Conservation (phyloP, 2,797 vertebrate genomes). For the Buceros bicornis region DNA sequence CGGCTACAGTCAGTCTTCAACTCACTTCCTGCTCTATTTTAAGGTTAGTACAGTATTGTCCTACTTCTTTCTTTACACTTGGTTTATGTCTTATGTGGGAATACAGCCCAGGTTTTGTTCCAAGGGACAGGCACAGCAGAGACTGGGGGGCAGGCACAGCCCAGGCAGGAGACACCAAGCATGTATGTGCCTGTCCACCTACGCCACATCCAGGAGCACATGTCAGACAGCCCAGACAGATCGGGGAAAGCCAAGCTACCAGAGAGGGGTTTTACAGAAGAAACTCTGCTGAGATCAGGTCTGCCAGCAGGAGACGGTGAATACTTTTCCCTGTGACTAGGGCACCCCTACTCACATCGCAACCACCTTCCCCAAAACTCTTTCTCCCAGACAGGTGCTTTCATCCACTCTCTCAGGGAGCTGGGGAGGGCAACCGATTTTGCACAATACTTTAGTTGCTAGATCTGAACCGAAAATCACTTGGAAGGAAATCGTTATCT, state of each 20-base stretch:
- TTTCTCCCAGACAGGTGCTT: background rate
- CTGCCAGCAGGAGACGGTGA: background rate
- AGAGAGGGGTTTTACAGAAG: background rate
- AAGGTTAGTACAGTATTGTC: background rate
- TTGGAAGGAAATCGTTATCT: background rate
- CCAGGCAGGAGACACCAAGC: background rate
- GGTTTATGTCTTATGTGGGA: background rate
- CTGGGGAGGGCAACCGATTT: background rate
- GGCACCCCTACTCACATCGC: background rate
- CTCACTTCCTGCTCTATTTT: background rate
- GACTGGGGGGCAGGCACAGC: background rate
- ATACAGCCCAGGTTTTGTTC: background rate
- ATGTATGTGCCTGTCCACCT: background rate
- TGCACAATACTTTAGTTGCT: background rate
- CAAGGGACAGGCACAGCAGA: background rate
- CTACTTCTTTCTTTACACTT: background rate
- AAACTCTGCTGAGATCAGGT: background rate
- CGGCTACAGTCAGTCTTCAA: background rate
- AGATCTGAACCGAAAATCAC: background rate
- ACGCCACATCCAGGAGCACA: background rate
- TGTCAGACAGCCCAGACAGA: background rate
- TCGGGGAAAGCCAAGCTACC: background rate
- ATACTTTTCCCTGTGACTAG: background rate
- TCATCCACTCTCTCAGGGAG: background rate
- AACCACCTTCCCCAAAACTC: background rate